Base-by-base conservation (phyloP, 2,113 vertebrate species). In the Sebastes schlegelii region DNA sequence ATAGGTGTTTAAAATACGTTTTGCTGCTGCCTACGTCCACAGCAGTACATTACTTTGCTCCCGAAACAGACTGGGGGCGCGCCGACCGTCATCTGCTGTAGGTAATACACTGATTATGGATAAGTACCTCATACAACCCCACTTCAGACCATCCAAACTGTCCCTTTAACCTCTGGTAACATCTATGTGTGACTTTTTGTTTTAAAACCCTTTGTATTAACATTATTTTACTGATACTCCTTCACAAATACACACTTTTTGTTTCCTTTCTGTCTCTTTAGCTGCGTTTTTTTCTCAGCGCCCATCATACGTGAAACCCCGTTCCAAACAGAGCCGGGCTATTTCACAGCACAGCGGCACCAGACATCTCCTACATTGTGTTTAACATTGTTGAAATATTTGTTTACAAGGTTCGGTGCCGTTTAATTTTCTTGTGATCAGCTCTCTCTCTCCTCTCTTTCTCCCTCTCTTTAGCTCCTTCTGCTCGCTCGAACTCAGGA, bases 371-470 rank as follows among this genome's bases (percentile, higher is more conserved):
- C 88, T 80, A 85, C 87, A 89, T 87, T 83, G 91, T 91, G 91
- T 92, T 91, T 85, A 93, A 93, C 92, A 91, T 84, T 92, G 90
- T 92, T 86, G 87, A 94, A 94, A 94, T 92, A 92, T 95, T 94
- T 94, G 92, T 95, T 93, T 93, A 93, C 91, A 94, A 92, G 93
- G 89, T 94, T 94, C 92, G 91, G 86, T 94, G 91, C 74, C 48
- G 64, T 93, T 95, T 94, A 89, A 94, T 92, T 95, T 95, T 93
- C 93, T 85, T 58, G 74, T 91, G 89, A 94, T 93, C 86, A 79
- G 77, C 88, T 87, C 85, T 43, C 83, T 58, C 77, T 66, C 69
- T 52, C 54, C 34, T 60, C 51, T 63, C 34, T 46, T n/a, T 55
- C 77, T 60, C 68, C 21, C 23, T 55, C 72, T 77, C 55, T 65